Base-by-base conservation (phyloP, 2,888 invertebrate species). In the Platypus cylindrus region DNA sequence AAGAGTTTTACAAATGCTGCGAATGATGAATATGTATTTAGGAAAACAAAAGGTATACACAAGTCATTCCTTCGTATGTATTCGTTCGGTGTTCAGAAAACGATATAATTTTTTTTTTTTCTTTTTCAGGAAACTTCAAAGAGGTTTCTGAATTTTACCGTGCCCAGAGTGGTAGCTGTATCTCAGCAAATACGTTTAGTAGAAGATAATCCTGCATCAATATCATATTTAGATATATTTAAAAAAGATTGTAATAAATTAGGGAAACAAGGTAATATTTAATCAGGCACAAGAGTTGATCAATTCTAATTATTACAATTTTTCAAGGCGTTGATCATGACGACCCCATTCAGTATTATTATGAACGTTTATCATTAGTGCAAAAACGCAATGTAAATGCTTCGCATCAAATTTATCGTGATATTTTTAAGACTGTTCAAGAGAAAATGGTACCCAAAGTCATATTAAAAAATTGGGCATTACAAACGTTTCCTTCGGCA, bases 111-210 rank as follows among this genome's bases (percentile, higher is more conserved):
- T n/a, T 30, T 17, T 22, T 18, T 26, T 12, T 34, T 39, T 46
- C 31, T 23, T 16, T 32, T 53, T 8, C 49, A 70, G 66, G 94
- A 95, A 62, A 93, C 94, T 0, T 80, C 89, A 1, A 67, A 87
- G 42, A 66, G 95, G 36, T 87, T 94, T 63, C 66, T 97, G 34
- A 84, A 91, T 56, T 91, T 90, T 55, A 93, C 91, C 0, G 89
- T 95, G 8, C 93, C 94, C 1, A 69, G 90, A 30, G 91, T 95
- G 0, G 90, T 95, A 9, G 89, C 94, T 0, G 87, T 95, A 27
- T 90, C 90, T 1, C 90, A 93, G 5, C 93, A 93, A 56, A 90
- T 93, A 79, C 71, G 95, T 12, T 71, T 95, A 9, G 89, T 95
- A 1, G 93, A 94, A 60, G 94, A 94, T 58, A 93, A 94, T 60